Evolutionary conservation across 2,888 invertebrate species (phyloP).

Genomic region (Heliconius erato): DNA sequence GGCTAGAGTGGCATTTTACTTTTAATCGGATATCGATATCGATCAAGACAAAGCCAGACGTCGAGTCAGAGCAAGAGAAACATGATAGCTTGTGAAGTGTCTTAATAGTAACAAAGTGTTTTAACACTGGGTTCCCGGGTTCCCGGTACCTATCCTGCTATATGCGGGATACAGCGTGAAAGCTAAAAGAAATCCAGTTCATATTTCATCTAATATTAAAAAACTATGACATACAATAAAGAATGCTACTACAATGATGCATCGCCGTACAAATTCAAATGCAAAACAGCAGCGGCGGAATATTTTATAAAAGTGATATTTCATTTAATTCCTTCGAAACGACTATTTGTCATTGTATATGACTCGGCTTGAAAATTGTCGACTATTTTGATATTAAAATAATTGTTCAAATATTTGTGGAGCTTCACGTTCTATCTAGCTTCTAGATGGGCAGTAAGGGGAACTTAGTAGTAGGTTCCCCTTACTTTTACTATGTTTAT

Average conservation of each 20-base stretch:
- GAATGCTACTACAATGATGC: constrained; percentile 11
- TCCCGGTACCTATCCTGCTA: too few species aligned
- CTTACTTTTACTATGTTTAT: too few species aligned
- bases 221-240: not conserved
- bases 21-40: too few species aligned
- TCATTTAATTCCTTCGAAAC: constrained; percentile 55
- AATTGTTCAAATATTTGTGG: not conserved
- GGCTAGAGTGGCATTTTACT: too few species aligned
- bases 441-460: not conserved
- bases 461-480: too few species aligned
- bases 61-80: too few species aligned
- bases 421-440: too few species aligned
- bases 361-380: constrained; percentile 27
- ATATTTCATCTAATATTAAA: not conserved
- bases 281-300: constrained; percentile 53
- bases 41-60: too few species aligned
- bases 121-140: too few species aligned
- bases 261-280: constrained; percentile 52
- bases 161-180: too few species aligned
- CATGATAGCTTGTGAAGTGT: too few species aligned
- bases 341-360: constrained; percentile 52
- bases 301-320: constrained; percentile 56
- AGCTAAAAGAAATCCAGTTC: not conserved
- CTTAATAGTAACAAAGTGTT: too few species aligned
- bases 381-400: not conserved